Evolutionary conservation across 53 echinoderm and acorn worm genomes (phyloP).

Genomic region (Zoroaster sp.): DNA sequence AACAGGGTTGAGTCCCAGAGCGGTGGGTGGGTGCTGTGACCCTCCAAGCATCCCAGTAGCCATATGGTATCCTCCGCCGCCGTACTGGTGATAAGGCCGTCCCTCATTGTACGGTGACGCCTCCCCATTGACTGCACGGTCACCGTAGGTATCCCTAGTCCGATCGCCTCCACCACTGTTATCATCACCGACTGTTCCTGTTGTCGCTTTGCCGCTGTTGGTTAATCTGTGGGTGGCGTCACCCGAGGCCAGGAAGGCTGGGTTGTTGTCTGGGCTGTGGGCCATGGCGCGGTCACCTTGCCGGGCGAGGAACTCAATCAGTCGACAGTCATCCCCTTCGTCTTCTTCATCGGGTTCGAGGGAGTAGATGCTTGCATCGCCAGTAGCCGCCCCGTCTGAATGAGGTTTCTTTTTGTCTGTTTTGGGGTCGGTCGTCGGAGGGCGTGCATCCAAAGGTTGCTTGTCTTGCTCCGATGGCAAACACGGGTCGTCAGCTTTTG

Average conservation of each 20-base stretch:
- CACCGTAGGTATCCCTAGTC: too few relatives aligned
- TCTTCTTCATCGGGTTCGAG: background rate
- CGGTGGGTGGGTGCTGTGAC: background rate
- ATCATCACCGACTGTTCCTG: too few relatives aligned
- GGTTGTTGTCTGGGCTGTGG: conserved; percentile 29
- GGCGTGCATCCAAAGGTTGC: too few relatives aligned
- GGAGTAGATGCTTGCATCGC: background rate
- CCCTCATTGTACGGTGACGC: background rate
- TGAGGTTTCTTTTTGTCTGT: background rate
- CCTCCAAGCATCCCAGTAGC: conserved; percentile 2
- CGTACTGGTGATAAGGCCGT: background rate
- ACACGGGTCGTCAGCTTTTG: background rate
- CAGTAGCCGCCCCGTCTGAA: background rate
- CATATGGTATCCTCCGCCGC: background rate
- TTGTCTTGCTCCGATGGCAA: too few relatives aligned
- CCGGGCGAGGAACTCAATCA: conserved; percentile 12
- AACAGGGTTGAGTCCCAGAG: conserved; percentile 22
- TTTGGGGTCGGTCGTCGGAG: too few relatives aligned
- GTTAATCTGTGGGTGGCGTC: too few relatives aligned
- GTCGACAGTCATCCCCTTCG: conserved; percentile 24
- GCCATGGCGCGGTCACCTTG: conserved; percentile 46
- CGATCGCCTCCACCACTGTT: background rate
- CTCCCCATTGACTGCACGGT: background rate
- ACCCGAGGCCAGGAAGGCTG: background rate
- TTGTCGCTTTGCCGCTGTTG: too few relatives aligned